These are phyloP conservation scores for Metopia argyrocephala DNA, from an alignment of 2,888 invertebrate species.

Conservation along the genomic window DNA sequence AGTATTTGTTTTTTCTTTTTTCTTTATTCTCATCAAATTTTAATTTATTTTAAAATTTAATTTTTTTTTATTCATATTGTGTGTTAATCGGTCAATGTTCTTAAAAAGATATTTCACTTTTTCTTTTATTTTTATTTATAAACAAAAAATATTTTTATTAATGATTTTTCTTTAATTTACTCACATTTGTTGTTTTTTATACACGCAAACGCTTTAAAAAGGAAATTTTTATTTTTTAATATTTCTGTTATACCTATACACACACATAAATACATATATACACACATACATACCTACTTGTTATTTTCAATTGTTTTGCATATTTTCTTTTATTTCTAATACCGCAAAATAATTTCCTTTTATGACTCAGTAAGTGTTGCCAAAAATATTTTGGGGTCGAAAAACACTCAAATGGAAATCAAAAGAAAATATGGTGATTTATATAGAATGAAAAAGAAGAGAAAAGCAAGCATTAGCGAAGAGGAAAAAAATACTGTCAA, in stretches of 20 bases:
- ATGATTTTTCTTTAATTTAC: too few species aligned
- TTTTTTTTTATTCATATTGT: too few species aligned
- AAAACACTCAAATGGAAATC: neutral
- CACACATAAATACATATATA: neutral
- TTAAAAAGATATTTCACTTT: conserved; percentile 24
- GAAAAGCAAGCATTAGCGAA: too few species aligned
- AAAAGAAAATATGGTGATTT: too few species aligned
- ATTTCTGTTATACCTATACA: neutral
- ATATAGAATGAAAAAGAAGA: too few species aligned
- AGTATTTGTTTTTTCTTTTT: too few species aligned
- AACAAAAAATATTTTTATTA: too few species aligned
- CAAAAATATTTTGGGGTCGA: neutral
- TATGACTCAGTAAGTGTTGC: conserved; percentile 1
- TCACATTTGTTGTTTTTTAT: too few species aligned
- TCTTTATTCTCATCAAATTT: neutral
- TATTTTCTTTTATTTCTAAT: neutral
- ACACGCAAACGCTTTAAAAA: conserved; percentile 22
- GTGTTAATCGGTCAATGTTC: conserved; percentile 60
- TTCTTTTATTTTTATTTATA: conserved; percentile 18
- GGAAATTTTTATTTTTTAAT: neutral
- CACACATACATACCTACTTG: too few species aligned
- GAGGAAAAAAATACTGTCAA: too few species aligned
- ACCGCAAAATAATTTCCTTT: conserved; percentile 6
- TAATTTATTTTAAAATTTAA: conserved; percentile 1
- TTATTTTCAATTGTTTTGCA: too few species aligned